Base-by-base conservation (phyloP, 2,797 vertebrate genomes). In the Mallotus villosus region DNA sequence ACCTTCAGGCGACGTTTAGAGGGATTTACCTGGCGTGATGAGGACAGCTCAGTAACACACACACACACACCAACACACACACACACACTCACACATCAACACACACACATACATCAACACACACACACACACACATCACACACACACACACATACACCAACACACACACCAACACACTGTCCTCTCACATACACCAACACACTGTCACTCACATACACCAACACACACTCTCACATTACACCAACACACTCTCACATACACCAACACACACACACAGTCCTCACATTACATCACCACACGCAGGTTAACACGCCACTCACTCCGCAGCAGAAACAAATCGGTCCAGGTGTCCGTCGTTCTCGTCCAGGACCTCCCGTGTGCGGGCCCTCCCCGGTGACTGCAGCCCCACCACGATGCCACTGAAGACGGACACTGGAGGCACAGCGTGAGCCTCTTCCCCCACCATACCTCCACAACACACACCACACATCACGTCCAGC, bases 341-440 rank as follows among this genome's bases (percentile, higher is more conserved):
- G 85, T 98, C 94, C 0, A 99, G 93, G 5, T 93, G 96, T 0
- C 98, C 97, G 0, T 99, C 97, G 0, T 97, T 99, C 87, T 98
- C 96, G 0, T 97, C 98, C 79, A 99, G 89, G 68, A 99, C 98
- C 72, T 99, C 98, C 70, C 97, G 93, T 63, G 98, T 99, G 22
- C 98, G 95, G 0, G 97, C 97, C 88, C 99, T 97, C 0, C 98
- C 98, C 0, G 97, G 99, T n/a, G 98, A 99, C 93, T 99, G 98
- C 78, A 99, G 93, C 19, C 97, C 98, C 0, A 99, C 97, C 69
- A 99, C 97, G 0, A 99, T 91, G 25, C 97, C 97, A 98, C 98
- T 97, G 82, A 0, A 4, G 71, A 4, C 27, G 7, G 59, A 72
- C 4, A 5, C 63, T 60, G 2, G 68, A 72, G 60, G 69, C 59